Evolutionary conservation across 2,113 vertebrate species (phyloP).

Genomic region (Phalacrocorax pelagicus): DNA sequence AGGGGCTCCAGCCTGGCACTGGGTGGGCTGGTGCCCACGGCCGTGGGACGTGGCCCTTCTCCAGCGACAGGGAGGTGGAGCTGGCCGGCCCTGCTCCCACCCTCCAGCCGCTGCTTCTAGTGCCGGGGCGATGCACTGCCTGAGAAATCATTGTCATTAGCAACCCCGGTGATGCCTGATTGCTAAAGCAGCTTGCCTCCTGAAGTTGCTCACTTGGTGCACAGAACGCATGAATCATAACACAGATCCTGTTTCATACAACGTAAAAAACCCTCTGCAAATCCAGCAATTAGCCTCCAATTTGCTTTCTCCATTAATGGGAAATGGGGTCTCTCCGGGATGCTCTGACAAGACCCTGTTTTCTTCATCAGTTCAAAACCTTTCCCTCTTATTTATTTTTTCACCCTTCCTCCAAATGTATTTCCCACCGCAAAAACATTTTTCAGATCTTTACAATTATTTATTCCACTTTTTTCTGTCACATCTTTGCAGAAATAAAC

Average conservation of each 20-base stretch:
- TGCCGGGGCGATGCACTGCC: rapidly evolving
- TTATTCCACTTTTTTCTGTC: constrained; percentile 43
- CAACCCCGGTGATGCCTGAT: not conserved
- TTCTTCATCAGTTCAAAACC: constrained; percentile 45
- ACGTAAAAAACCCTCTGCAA: not conserved
- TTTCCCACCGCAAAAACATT: not conserved
- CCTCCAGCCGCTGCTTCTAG: not conserved
- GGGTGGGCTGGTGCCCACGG: not conserved
- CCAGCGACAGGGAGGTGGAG: not conserved
- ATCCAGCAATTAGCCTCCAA: constrained; percentile 60
- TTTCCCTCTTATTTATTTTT: constrained; percentile 8
- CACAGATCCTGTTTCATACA: constrained; percentile 10
- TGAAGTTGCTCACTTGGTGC: not conserved
- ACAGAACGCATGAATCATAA: not conserved
- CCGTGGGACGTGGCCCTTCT: rapidly evolving
- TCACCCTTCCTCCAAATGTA: not conserved
- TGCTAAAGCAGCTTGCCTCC: constrained; percentile 25
- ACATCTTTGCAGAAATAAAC: not conserved
- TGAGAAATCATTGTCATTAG: not conserved
- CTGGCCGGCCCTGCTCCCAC: not conserved
- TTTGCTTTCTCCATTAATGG: constrained; percentile 58
- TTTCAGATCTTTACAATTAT: constrained; percentile 6
- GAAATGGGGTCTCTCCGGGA: not conserved
- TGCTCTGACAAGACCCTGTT: not conserved
- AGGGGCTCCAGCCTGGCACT: rapidly evolving